Percentiles rank a stretch among this genome's conserved stretches.
Conservation (phyloP, 2,888 invertebrate genomes). For the Melieria crassipennis region DNA sequence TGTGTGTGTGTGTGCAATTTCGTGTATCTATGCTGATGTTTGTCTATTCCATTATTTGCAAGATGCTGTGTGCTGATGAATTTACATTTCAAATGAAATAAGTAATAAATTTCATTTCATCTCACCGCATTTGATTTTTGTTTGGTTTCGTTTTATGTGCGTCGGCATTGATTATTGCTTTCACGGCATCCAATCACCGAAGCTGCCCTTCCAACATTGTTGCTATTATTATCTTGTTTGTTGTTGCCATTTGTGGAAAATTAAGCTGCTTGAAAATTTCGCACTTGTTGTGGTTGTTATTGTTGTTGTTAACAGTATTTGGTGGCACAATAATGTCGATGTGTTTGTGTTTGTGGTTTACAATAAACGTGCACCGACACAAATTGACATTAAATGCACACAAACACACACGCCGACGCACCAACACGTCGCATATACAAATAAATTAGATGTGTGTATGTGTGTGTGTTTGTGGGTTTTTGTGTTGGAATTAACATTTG, state of each 20-base stretch:
- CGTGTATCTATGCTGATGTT: neutral
- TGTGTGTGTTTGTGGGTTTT: neutral
- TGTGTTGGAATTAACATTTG: conserved; percentile 10
- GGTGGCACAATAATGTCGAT: conserved; percentile 11
- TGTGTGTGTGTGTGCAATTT: neutral
- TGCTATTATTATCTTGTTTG: conserved; percentile 7
- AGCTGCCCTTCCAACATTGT: neutral
- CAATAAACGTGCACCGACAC: neutral
- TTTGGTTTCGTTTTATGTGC: neutral
- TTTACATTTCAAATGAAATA: conserved; percentile 36
- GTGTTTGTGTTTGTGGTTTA: conserved; percentile 20
- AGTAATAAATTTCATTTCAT: conserved; percentile 25
- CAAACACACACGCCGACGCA: conserved; percentile 3
- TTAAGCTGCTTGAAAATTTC: no score
- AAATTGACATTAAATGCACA: neutral
- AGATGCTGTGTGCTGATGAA: conserved; percentile 28
- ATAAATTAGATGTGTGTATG: no score
- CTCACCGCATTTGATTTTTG: conserved; percentile 4
- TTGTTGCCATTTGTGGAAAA: neutral
- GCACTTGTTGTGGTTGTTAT: neutral
- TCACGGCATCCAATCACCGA: neutral
- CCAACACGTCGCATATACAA: neutral
- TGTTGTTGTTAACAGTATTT: conserved; percentile 33
- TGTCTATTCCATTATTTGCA: neutral
- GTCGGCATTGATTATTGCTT: conserved; percentile 1